phyloP scores from a whole-genome alignment of 2,113 vertebrate species.

The Etheostoma spectabile region DNA sequence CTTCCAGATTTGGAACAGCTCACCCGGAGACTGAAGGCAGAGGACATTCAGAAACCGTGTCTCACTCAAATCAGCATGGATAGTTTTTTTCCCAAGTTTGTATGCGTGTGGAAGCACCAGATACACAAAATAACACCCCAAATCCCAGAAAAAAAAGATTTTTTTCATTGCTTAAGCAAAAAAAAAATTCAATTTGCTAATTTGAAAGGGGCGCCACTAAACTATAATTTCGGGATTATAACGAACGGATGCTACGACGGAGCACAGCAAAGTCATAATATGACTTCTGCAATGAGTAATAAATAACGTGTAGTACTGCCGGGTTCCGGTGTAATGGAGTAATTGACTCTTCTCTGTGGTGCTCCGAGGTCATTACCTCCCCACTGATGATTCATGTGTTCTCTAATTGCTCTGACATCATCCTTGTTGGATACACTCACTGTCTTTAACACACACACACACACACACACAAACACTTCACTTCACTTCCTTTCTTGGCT shows the following conservation, averaged over 20 bases:
- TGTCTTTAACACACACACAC: constrained; percentile 38
- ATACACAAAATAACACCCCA: no score
- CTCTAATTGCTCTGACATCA: constrained; percentile 79
- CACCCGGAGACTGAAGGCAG: no score
- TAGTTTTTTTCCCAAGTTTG: no score
- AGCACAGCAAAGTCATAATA: constrained; percentile 44
- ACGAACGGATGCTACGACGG: constrained; percentile 32
- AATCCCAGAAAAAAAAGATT: no score
- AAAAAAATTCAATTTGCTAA: constrained; percentile 50
- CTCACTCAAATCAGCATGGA: no score
- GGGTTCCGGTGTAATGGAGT: constrained; percentile 58
- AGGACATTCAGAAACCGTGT: no score
- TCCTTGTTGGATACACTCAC: constrained; percentile 60
- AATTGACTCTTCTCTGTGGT: constrained; percentile 65
- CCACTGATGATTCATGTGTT: constrained; percentile 69
- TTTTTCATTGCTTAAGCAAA: background rate
- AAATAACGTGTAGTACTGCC: constrained; percentile 60
- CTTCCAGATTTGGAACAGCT: no score
- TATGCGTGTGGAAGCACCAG: no score
- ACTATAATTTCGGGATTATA: constrained; percentile 57
- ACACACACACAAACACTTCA: background rate
- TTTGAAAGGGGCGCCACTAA: constrained; percentile 26
- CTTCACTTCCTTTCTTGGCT: constrained; percentile 26
- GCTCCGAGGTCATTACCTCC: constrained; percentile 73
- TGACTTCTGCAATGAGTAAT: constrained; percentile 52